Percentiles rank a stretch among this genome's conserved stretches.
phyloP scores from a whole-genome alignment of 2,113 vertebrate species.

The Psilopsiagon aymara region DNA sequence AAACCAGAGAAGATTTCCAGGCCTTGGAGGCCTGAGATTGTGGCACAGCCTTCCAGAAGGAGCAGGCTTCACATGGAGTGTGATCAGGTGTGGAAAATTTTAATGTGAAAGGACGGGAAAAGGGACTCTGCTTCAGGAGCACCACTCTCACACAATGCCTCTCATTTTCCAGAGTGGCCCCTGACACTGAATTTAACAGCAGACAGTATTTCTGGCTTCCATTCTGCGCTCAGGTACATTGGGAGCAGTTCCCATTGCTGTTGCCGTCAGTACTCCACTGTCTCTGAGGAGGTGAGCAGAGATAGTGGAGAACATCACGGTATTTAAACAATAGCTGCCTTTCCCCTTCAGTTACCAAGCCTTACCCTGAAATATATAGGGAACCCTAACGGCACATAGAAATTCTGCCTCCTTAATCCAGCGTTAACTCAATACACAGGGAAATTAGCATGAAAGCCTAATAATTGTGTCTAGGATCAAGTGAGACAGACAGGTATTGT shows the following conservation, averaged over 20 bases:
- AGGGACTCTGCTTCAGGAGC: neutral
- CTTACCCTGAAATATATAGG: neutral
- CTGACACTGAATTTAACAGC: neutral
- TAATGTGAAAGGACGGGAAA: neutral
- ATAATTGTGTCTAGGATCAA: slow-evolving; percentile 23
- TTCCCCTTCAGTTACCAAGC: neutral
- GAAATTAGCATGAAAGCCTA: slow-evolving; percentile 40
- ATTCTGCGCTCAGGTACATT: neutral
- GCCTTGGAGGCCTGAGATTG: neutral
- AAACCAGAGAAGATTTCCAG: neutral
- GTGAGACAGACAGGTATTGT: slow-evolving; percentile 45
- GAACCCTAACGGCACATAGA: neutral
- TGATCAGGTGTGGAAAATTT: neutral
- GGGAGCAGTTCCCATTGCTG: neutral
- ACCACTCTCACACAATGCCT: neutral
- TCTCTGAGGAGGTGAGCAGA: neutral
- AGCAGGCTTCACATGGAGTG: rapidly evolving
- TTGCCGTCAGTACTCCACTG: neutral
- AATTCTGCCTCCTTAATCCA: slow-evolving; percentile 10
- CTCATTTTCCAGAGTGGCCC: neutral
- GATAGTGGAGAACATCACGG: neutral
- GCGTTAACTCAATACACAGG: neutral
- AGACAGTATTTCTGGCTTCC: neutral
- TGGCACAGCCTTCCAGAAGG: neutral
- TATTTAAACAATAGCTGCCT: neutral